phyloP scores from a whole-genome alignment of 2,797 vertebrate species.

The Nyctalus aviator region DNA sequence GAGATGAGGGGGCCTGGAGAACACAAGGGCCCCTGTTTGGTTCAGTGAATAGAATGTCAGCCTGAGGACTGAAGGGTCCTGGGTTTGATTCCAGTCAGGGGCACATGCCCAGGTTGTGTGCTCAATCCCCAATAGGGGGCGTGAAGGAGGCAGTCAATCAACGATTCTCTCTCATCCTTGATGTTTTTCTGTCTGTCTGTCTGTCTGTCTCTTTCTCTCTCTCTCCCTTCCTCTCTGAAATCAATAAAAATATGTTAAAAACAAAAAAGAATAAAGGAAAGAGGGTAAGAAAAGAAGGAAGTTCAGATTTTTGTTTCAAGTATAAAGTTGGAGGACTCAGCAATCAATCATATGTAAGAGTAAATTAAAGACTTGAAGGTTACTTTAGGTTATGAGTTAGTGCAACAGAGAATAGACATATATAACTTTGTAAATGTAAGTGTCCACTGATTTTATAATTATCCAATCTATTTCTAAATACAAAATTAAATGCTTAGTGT shows the following conservation, averaged over 20 bases:
- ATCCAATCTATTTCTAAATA: constrained; percentile 1
- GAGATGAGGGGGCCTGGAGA: neutral
- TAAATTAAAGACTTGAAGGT: neutral
- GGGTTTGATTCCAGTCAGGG: too few species aligned
- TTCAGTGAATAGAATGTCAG: too few species aligned
- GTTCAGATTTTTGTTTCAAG: neutral
- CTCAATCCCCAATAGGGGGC: too few species aligned
- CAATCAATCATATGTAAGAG: neutral
- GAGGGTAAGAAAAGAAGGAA: neutral
- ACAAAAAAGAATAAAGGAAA: neutral
- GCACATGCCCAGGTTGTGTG: too few species aligned
- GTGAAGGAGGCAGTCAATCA: too few species aligned
- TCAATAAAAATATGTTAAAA: too few species aligned
- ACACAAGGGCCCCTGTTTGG: too few species aligned
- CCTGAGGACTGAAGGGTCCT: too few species aligned
- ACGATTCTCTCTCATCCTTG: too few species aligned
- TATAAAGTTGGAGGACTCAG: neutral
- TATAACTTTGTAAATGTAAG: neutral
- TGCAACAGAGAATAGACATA: neutral
- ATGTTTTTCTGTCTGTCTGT: too few species aligned
- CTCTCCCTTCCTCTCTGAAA: too few species aligned
- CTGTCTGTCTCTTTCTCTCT: too few species aligned
- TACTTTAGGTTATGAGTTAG: neutral
- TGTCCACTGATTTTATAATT: constrained; percentile 1
- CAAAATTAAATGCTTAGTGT: neutral